Evolutionary conservation across 2,888 invertebrate genomes (phyloP), one percentile per base, ranked within the genome.

Genomic region (Agonopterix subpropinquella): DNA sequence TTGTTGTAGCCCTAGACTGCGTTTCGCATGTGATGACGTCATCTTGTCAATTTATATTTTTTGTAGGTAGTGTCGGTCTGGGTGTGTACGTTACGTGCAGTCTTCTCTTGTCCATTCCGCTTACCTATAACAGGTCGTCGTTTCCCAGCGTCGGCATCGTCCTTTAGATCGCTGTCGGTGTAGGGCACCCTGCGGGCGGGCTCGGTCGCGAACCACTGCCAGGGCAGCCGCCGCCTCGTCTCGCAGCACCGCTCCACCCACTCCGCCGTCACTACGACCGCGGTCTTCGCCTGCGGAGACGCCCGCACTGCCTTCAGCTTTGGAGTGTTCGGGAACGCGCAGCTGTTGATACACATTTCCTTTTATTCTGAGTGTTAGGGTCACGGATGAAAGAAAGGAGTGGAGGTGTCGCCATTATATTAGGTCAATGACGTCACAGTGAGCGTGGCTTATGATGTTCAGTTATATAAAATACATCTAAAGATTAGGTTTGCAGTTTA

Each of bases 271-370:
- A 93, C 95, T n/a, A 39, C 5, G 10, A 81, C 80, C 54, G 91
- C 91, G 1, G 91, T 89, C 55, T 66, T 67, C 52, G 91, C 91
- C 18, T 49, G 44, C 11, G 56, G 51, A 4, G 50, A 47, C 1
- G 91, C 90, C 58, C 89, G 89, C 1, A 94, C 94, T 77, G 93
- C 91, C 47, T 91, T 90, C 73, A 94, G 94, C 78, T 97, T 97
- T 4, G 97, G 98, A 4, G 97, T 97, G 76, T 95, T 95, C 4
- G 91, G 85, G 80, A 96, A 97, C 9, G 97, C 97, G 84, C 97
- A 97, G 43, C 97, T 96, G 77, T 5, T 28, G 28, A 28, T 28
- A 28, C 28, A 28, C 5, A 28, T 28, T 28, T 28, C 28, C 28
- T 28, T 28, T 5, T 28, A 28, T 28, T 28, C 28, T 7, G 28